Evolutionary conservation across 1,140 invertebrate genomes (phyloP).

Genomic region (Paramacrobiotus metropolitanus): DNA sequence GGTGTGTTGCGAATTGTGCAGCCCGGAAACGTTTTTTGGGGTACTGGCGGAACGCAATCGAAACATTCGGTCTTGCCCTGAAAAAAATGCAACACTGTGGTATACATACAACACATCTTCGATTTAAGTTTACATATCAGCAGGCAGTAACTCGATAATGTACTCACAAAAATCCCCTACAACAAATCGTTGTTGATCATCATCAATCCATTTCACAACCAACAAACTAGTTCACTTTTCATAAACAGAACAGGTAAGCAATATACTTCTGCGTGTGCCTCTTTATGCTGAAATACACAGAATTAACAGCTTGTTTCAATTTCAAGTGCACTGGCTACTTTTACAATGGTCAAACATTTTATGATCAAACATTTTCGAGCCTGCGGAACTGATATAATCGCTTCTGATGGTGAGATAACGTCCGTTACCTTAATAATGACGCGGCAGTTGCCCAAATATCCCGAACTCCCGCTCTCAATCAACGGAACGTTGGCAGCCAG

Average conservation of each 20-base stretch:
- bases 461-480: conserved; percentile 87
- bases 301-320: background rate
- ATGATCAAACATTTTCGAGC: no score
- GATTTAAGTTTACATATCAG: no score
- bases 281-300: background rate
- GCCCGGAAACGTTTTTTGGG: conserved; percentile 78
- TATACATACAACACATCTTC: background rate
- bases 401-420: conserved; percentile 8
- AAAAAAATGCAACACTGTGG: conserved; percentile 1
- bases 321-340: no score
- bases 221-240: no score
- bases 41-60: conserved; percentile 68
- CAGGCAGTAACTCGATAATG: no score
- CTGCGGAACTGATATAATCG: background rate
- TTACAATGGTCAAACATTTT: no score
- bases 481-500: conserved; percentile 73
- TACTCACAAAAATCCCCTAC: no score
- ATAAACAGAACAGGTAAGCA: no score
- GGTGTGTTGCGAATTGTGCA: conserved; percentile 98
- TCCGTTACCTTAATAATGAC: conserved; percentile 31
- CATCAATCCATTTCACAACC: no score
- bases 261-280: no score
- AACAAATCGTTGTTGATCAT: no score
- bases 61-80: conserved; percentile 78
- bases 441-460: conserved; percentile 69